Evolutionary conservation across 1,140 invertebrate species (phyloP), one percentile per base, ranked within the genome.

Genomic region (Calephelis virginiensis): DNA sequence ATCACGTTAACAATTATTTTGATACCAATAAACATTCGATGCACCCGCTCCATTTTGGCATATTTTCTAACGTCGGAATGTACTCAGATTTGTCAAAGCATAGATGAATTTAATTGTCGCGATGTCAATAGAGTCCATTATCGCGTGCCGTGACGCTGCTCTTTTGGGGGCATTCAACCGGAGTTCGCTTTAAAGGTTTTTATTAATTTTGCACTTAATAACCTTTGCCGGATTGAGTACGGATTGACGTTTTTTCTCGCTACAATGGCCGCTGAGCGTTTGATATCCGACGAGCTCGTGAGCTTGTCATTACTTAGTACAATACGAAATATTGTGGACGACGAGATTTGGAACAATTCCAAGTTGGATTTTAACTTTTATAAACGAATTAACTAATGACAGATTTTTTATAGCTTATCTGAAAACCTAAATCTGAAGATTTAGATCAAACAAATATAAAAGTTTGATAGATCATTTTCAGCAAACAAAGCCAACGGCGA

Each of bases 181-280:
- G 45, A 61, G 37, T 47, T 61, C 50, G 69, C 70, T 74, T 74
- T 71, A 66, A 53, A 72, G 76, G 71, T 80, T 83, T 83, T 83
- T 83, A 83, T 81, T 80, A 81, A 83, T 80, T 80, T 83, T 77
- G 71, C 77, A 75, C 79, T 85, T 83, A 80, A 80, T 79, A 80
- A 78, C 78, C 66, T 74, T 70, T 43, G 70, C 70, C 73, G 76
- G 72, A 75, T 77, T 75, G 65, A 72, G 73, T 77, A 71, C 63
- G 59, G 65, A 73, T 77, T 70, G 77, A 72, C 71, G 77, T 77
- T 80, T 74, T 79, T 74, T 69, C 66, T 47, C 53, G 64, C 60
- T 56, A 78, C 75, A 78, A 73, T 81, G 68, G 50, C 28, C 50
- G 50, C 50, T 59, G 17, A 28, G 50, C 14, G 14, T 56, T 45